A percentile compares a stretch with the other conserved stretches of the same genome.
Evolutionary conservation across 1,140 invertebrate genomes (phyloP).

Genomic region (Heliconius nattereri): DNA sequence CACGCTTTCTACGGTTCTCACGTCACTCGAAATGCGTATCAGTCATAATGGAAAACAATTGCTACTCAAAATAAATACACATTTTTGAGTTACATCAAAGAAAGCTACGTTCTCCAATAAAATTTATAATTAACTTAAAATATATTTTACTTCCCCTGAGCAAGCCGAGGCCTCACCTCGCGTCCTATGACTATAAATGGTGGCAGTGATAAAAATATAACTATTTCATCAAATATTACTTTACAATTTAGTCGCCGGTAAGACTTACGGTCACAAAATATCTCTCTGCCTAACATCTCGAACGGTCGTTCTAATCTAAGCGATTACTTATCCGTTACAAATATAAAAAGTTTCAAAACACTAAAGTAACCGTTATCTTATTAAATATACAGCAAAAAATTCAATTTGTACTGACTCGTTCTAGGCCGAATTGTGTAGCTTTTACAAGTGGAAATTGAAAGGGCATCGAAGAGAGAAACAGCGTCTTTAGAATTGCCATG

Average conservation of each 20-base stretch:
- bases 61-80: conserved; percentile 28
- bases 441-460: background rate
- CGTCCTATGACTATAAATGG: conserved; percentile 60
- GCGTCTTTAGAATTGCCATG: background rate
- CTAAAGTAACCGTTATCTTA: conserved; percentile 28
- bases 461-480: conserved; percentile 21
- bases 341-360: conserved; percentile 42
- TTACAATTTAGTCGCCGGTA: conserved; percentile 61
- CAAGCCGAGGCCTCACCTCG: conserved; percentile 1
- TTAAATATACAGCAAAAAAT: conserved; percentile 41
- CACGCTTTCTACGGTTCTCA: background rate
- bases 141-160: background rate
- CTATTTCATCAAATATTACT: conserved; percentile 39
- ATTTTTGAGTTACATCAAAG: background rate
- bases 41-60: conserved; percentile 40
- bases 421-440: conserved; percentile 50
- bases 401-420: conserved; percentile 66
- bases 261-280: conserved; percentile 69
- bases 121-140: background rate
- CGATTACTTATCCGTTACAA: conserved; percentile 38
- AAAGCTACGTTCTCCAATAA: conserved; percentile 31
- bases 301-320: conserved; percentile 59
- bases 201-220: conserved; percentile 79
- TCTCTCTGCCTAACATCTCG: conserved; percentile 59
- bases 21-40: conserved; percentile 12